These are phyloP conservation scores for Melitaea cinxia DNA, from an alignment of 1,140 invertebrate species.

Conservation along the genomic window DNA sequence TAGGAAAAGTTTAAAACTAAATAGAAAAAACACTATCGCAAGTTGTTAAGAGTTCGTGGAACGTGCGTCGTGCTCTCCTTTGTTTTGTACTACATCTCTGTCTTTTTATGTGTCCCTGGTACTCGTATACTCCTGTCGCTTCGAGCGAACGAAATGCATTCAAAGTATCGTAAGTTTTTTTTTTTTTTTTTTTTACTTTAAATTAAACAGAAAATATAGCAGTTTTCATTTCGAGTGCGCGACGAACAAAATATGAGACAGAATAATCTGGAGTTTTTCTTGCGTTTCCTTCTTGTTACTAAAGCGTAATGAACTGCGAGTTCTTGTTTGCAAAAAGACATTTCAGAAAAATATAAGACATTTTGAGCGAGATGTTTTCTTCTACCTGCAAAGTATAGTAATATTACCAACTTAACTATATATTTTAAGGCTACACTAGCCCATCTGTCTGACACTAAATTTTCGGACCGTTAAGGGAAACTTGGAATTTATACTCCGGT, in stretches of 20 bases:
- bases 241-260: background rate
- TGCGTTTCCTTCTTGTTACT: background rate
- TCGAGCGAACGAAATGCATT: conserved; percentile 5
- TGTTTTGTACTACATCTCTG: background rate
- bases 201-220: conserved; percentile 7
- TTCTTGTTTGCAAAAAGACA: background rate
- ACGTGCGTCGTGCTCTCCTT: conserved; percentile 5
- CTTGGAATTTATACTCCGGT: too few relatives aligned
- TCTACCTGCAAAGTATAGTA: too few relatives aligned
- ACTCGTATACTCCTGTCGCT: conserved; percentile 3
- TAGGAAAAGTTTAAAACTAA: background rate
- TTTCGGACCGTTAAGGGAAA: too few relatives aligned
- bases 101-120: conserved; percentile 13
- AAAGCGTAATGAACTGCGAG: background rate
- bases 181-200: too few relatives aligned
- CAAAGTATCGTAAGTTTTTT: conserved; percentile 6
- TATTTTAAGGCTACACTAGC: too few relatives aligned
- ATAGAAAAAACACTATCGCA: background rate
- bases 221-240: background rate
- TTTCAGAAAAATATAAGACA: too few relatives aligned
- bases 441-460: too few relatives aligned
- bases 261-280: background rate
- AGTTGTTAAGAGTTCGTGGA: conserved; percentile 9
- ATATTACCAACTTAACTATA: too few relatives aligned
- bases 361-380: too few relatives aligned